Evolutionary conservation across 2,888 invertebrate species (phyloP), one percentile per base, ranked within the genome.

Genomic region (Coelinius sp.): DNA sequence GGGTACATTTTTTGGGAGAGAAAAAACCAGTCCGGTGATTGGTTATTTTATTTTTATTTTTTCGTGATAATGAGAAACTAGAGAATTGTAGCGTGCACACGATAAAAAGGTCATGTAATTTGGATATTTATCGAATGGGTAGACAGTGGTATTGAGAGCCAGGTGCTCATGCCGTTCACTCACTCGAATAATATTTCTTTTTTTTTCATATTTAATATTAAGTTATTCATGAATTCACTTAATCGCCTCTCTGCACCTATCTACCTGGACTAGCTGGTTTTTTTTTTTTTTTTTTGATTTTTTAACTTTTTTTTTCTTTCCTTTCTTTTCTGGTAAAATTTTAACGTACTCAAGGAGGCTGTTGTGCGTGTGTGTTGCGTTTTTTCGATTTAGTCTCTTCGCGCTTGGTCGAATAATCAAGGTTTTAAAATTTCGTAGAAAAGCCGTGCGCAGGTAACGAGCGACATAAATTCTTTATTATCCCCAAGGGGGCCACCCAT

Each of bases 211-310:
- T 67, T 68, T 68, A 64, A 68, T 72, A 72, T 82, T 85, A 87
- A 87, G 82, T 84, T 87, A 87, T 87, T 87, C 87, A 87, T 87
- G 85, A 85, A 87, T 86, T 87, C 86, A 81, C 81, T 86, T 87
- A 87, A 86, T 86, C 86, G 86, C 83, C 82, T 85, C 46, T 85
- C 80, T 83, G 83, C 83, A 80, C 79, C 81, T 76, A 82, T 38
- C 64, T 68, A 71, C 70, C 70, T 70, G 56, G 76, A 73, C 78
- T 79, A 78, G 81, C 82, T 80, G 78, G 81, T 81, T 83, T 81
- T 83, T 77, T 77, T 49, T 49, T 17, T 8, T 77, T 49, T 77
- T 81, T 74, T 76, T 75, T 80, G 78, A 80, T 81, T 83, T 81
- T 83, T 77, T 77, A n/a, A n/a, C 17, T 49, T 17, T 8, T 77